Evolutionary conservation across 2,113 vertebrate genomes (phyloP).

Genomic region (Taxidea taxus): DNA sequence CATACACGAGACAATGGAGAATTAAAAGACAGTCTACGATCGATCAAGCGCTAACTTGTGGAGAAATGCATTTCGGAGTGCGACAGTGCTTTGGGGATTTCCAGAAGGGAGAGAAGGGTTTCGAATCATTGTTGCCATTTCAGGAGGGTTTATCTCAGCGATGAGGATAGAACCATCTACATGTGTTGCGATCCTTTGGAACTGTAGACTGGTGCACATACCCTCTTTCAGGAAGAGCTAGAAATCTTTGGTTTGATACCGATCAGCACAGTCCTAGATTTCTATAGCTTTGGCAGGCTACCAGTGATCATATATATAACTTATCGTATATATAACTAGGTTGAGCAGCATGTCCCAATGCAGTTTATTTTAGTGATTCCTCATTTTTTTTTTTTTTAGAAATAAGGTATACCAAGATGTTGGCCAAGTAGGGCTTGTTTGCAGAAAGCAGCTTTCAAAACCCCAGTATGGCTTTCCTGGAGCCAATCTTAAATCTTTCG

Average conservation of each 20-base stretch:
- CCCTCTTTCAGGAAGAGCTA: conserved; percentile 61
- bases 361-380: neutral
- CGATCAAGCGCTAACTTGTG: conserved; percentile 60
- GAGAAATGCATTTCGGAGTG: conserved; percentile 33
- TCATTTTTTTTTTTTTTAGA: neutral
- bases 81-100: conserved; percentile 40
- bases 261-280: conserved; percentile 59
- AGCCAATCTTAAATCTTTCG: neutral
- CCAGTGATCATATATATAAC: conserved; percentile 55
- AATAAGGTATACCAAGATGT: conserved; percentile 1
- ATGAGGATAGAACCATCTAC: conserved; percentile 53
- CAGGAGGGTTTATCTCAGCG: conserved; percentile 10
- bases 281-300: conserved; percentile 76
- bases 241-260: conserved; percentile 77
- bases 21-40: conserved; percentile 39
- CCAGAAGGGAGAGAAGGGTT: conserved; percentile 1
- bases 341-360: conserved; percentile 55
- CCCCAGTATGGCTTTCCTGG: neutral
- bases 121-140: conserved; percentile 27
- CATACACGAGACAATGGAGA: neutral
- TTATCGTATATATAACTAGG: conserved; percentile 6
- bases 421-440: neutral
- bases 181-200: conserved; percentile 58
- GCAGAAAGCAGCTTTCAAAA: conserved; percentile 45
- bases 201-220: conserved; percentile 50